A percentile compares a stretch with the other conserved stretches of the same genome.
These are phyloP conservation scores for Tubiluchus corallicola DNA, from an alignment of 2,888 invertebrate species.

Conservation along the genomic window DNA sequence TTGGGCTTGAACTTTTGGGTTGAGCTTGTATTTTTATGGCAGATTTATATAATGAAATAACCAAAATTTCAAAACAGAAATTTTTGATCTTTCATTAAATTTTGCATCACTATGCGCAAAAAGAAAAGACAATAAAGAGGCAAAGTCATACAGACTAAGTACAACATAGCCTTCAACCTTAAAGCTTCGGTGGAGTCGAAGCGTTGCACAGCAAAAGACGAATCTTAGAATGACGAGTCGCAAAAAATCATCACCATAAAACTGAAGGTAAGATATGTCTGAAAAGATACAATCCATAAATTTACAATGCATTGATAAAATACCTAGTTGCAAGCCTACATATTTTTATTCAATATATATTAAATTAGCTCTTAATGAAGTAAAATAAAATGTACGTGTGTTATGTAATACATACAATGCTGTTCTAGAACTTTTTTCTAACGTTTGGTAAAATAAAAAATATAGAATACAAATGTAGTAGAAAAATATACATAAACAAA, in stretches of 20 bases:
- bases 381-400: neutral
- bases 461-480: too few species aligned
- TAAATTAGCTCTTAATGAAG: neutral
- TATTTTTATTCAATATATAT: neutral
- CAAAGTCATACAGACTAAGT: too few species aligned
- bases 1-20: too few species aligned
- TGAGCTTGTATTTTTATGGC: too few species aligned
- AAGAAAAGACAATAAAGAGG: too few species aligned
- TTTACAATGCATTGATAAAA: neutral
- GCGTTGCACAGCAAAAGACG: conserved; percentile 77
- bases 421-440: too few species aligned
- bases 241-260: conserved; percentile 86
- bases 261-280: conserved; percentile 43
- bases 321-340: neutral
- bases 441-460: too few species aligned
- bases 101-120: too few species aligned
- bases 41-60: too few species aligned
- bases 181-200: conserved; percentile 64
- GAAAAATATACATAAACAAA: conserved; percentile 8
- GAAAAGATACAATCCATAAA: conserved; percentile 13
- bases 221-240: conserved; percentile 68
- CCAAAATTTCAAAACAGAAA: too few species aligned
- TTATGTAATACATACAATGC: conserved; percentile 5
- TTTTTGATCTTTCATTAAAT: too few species aligned
- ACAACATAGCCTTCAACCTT: too few species aligned